Percentiles rank a stretch among this genome's conserved stretches.
Conservation (phyloP, 1,140 invertebrate genomes). For the Calephelis virginiensis region DNA sequence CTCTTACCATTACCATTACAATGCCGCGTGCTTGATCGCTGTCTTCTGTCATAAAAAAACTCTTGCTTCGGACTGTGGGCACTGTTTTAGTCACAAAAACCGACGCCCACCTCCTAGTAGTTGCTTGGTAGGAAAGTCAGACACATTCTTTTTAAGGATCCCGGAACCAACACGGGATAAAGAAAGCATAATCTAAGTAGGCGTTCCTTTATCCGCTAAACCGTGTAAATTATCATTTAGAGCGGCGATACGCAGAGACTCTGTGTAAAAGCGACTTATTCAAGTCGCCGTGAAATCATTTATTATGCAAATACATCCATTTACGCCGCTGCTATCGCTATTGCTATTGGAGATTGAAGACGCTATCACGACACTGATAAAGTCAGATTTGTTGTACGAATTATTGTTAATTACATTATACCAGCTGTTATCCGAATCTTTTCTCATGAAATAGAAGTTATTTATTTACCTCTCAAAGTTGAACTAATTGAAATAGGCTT, state of each 20-base stretch:
- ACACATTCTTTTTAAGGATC: too few species aligned
- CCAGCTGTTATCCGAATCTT: too few species aligned
- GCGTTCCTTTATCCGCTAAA: constrained; percentile 5
- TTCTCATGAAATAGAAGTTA: too few species aligned
- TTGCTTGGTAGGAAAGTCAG: too few species aligned
- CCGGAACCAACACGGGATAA: neutral
- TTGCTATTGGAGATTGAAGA: constrained; percentile 10
- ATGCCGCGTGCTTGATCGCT: too few species aligned
- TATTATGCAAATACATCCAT: constrained; percentile 10
- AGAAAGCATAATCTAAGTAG: neutral
- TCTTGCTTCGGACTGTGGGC: too few species aligned
- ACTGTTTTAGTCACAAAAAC: too few species aligned
- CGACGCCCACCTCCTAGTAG: too few species aligned
- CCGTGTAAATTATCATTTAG: constrained; percentile 12
- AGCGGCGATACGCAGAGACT: neutral
- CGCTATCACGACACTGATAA: neutral
- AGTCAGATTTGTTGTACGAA: neutral
- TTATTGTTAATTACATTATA: neutral
- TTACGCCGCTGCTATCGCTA: constrained; percentile 9
- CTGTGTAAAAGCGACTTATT: constrained; percentile 3
- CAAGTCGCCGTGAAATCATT: constrained; percentile 7
- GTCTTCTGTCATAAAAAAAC: too few species aligned
- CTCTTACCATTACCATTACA: too few species aligned
- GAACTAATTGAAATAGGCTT: too few species aligned
- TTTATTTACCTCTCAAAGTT: too few species aligned